Base-by-base conservation (phyloP, 1,140 invertebrate genomes). In the Papilio helenus region DNA sequence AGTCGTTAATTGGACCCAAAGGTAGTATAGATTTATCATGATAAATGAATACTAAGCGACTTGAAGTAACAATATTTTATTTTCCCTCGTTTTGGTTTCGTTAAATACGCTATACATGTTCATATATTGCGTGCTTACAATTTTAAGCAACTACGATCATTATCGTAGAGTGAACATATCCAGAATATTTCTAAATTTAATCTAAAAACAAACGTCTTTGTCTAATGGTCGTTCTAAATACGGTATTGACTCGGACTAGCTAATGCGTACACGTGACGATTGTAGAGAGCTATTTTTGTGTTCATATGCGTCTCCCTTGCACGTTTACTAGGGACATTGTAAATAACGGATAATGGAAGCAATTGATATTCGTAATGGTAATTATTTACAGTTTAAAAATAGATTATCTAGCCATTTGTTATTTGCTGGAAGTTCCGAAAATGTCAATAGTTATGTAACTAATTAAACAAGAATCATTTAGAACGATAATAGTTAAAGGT, bases 211-310 rank as follows among this genome's bases (percentile, higher is more conserved):
- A 74, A 46, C 44, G 72, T 29, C 72, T 74, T 49, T 74, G 68
- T 74, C 82, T 83, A 83, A 83, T 83, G 82, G 80, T 80, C 44
- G 78, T 77, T 79, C 82, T 83, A 83, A 83, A 81, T 83, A 78
- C 72, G 20, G 72, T 74, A 49, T 74, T 74, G 46, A 74, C 72
- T 74, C 12, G n/a, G 72, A 26, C 7, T 46, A 51, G 39, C 18
- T 73, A 44, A 73, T 61, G 58, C 58, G 39, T n/a, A 9, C 44
- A 82, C 73, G 65, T 72, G 79, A 77, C 74, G 78, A 81, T 81
- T 82, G 79, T 65, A 26, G 7, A 65, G 81, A 68, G 80, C 76
- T 82, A 82, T 82, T 82, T 76, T 79, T 65, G n/a, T 65, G 46
- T 55, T 26, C 26, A 23, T 18, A 72, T 55, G 68, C 78, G 76